phyloP scores from a whole-genome alignment of 2,113 vertebrate genomes.

The Penelope pileata region DNA sequence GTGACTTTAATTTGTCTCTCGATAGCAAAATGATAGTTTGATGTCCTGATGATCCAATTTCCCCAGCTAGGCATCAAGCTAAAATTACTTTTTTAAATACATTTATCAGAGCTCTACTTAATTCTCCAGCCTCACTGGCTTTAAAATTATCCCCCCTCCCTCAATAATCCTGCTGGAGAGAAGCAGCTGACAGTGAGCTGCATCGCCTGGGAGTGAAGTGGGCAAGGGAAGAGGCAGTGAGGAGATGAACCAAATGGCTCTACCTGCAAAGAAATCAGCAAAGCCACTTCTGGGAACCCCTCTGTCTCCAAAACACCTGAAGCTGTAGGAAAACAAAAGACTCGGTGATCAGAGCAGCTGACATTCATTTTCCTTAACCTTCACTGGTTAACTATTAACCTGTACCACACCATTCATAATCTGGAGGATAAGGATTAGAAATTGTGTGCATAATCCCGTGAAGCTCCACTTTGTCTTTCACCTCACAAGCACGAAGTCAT shows the following conservation, averaged over 20 bases:
- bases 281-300: not conserved
- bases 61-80: not conserved
- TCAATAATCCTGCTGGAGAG: not conserved
- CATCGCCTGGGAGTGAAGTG: not conserved
- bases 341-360: not conserved
- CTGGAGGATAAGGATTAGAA: not conserved
- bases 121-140: not conserved
- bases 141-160: not conserved
- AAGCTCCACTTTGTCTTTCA: not conserved
- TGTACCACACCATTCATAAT: not conserved
- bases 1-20: not conserved
- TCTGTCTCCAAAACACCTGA: not conserved
- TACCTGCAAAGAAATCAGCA: not conserved
- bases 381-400: slow-evolving; percentile 6
- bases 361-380: not conserved
- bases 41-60: accelerated
- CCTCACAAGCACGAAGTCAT: not conserved
- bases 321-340: not conserved
- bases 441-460: not conserved
- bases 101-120: not conserved
- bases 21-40: not conserved
- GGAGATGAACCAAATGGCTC: not conserved
- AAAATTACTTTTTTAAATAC: not conserved
- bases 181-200: not conserved
- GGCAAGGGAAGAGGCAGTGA: not conserved